phyloP scores from a whole-genome alignment of 2,797 vertebrate genomes.

The Arnoldichthys spilopterus region DNA sequence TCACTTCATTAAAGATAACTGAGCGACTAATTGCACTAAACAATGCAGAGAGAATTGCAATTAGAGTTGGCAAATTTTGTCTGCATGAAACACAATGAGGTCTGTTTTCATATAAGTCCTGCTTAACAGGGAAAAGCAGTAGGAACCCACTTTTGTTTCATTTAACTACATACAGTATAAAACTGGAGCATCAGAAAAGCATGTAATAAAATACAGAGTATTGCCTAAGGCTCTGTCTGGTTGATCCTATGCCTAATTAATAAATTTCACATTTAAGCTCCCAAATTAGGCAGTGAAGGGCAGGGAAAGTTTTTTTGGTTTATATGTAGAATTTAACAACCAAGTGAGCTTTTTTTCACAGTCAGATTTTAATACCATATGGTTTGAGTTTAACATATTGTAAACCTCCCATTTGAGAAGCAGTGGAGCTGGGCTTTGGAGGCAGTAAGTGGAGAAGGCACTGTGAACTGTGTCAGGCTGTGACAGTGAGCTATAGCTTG shows the following conservation, averaged over 20 bases:
- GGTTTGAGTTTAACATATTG: neutral
- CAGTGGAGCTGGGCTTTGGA: slow-evolving; percentile 24
- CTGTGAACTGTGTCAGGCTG: slow-evolving; percentile 39
- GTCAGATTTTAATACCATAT: neutral
- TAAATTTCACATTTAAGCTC: slow-evolving; percentile 44
- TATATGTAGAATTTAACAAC: slow-evolving; percentile 14
- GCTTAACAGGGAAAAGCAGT: slow-evolving; percentile 14
- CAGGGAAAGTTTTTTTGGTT: neutral
- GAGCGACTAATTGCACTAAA: slow-evolving; percentile 45
- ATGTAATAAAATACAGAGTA: slow-evolving; percentile 43
- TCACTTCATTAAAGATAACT: slow-evolving; percentile 41
- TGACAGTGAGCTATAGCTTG: slow-evolving; percentile 57
- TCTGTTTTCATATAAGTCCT: slow-evolving; percentile 5
- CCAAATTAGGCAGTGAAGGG: slow-evolving; percentile 27
- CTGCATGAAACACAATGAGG: neutral
- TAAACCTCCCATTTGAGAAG: slow-evolving; percentile 16
- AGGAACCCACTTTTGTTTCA: slow-evolving; percentile 13
- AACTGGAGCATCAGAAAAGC: slow-evolving; percentile 39
- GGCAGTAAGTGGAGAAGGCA: slow-evolving; percentile 45
- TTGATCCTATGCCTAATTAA: slow-evolving; percentile 43
- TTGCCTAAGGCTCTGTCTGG: slow-evolving; percentile 15
- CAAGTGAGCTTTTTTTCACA: slow-evolving; percentile 15
- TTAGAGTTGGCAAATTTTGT: slow-evolving; percentile 17
- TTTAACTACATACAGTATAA: slow-evolving; percentile 19
- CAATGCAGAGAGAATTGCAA: slow-evolving; percentile 35